Evolutionary conservation across 2,797 vertebrate species (phyloP).

Genomic region (Acipenser transmontanus): DNA sequence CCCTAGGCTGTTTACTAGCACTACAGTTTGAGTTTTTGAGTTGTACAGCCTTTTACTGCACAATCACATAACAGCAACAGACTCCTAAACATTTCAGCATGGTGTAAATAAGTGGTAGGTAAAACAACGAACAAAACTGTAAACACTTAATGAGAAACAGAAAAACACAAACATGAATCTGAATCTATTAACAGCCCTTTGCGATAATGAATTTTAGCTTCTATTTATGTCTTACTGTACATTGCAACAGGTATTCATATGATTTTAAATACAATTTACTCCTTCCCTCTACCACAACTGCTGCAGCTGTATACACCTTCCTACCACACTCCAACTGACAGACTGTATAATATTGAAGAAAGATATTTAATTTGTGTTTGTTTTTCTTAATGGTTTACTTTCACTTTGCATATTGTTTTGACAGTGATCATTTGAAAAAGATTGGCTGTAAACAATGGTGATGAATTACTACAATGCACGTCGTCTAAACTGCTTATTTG

Average conservation of each 20-base stretch:
- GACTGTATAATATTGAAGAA: conserved; percentile 19
- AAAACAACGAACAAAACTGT: conserved; percentile 43
- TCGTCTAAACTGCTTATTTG: conserved; percentile 28
- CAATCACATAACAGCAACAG: conserved; percentile 47
- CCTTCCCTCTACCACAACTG: conserved; percentile 18
- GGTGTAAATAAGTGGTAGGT: conserved; percentile 38
- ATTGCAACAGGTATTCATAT: not conserved
- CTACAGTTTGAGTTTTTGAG: conserved; percentile 46
- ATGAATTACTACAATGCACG: conserved; percentile 30
- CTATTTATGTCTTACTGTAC: not conserved
- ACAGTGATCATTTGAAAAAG: conserved; percentile 40
- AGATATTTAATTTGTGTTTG: conserved; percentile 53
- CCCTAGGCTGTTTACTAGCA: conserved; percentile 34
- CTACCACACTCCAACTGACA: conserved; percentile 15
- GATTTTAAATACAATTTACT: not conserved
- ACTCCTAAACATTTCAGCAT: conserved; percentile 51
- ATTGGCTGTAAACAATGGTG: conserved; percentile 38
- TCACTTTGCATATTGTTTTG: conserved; percentile 49
- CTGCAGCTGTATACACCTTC: conserved; percentile 13
- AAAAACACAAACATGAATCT: not conserved
- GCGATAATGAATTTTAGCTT: not conserved
- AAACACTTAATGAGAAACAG: conserved; percentile 41
- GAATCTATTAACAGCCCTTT: not conserved
- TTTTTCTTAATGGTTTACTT: conserved; percentile 70
- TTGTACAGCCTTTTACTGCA: conserved; percentile 34